Evolutionary conservation across 2,797 vertebrate species (phyloP), one percentile per base, ranked within the genome.

Genomic region (Enteromius argenteus): DNA sequence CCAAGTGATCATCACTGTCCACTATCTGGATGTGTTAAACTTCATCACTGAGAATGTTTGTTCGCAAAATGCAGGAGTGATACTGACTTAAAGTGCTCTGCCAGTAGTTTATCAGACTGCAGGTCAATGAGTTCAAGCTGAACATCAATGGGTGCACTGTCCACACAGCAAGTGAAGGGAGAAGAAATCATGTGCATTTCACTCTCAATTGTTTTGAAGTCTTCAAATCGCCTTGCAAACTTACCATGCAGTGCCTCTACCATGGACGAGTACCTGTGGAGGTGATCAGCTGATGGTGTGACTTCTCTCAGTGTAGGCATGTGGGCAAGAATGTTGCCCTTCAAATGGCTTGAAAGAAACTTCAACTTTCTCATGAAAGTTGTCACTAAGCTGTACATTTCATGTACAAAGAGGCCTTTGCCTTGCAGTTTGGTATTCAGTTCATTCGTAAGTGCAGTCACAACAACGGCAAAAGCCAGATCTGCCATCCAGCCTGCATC

Each of bases 1-100:
- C 7, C 14, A 32, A 64, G 27, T 64, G 60, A 64, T 64, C 60
- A 17, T 64, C 88, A 84, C 32, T 23, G 58, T 14, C 27, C 23
- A 23, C 23, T n/a, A n/a, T 66, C 13, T 90, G 35, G 64, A 88
- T 87, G 89, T 91, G 35, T 82, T 88, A 6, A 88, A 89, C 44
- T 90, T 90, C 90, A 87, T 85, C 32, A 88, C 23, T 79, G 80
- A 85, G 37, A 88, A 88, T 83, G 84, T 87, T 37, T 89, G 81
- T 87, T 89, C 78, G 73, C 86, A 89, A 64, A 87, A 4, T 77
- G 23, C 4, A 83, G 66, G 7, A 87, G 85, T 71, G 81, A 80
- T 15, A 23, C 62, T 73, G 84, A 82, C 67, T 51, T 82, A 87
- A 87, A 32, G n/a, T 77, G 80, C 14, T 91, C 83, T 83, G 53